phyloP scores from a whole-genome alignment of 2,888 invertebrate genomes.

The Archips crataeganus region DNA sequence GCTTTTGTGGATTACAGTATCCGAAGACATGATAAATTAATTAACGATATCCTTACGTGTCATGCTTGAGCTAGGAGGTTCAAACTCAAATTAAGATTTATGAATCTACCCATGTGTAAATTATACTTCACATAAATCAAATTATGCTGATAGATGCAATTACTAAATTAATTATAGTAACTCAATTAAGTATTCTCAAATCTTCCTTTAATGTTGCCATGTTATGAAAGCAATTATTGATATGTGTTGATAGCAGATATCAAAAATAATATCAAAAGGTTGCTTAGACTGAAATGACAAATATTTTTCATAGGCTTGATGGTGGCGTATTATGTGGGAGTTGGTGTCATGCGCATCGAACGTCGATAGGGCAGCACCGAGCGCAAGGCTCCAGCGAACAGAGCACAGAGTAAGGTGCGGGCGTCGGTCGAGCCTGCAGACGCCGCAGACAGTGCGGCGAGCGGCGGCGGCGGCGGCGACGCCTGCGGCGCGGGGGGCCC shows the following conservation, averaged over 20 bases:
- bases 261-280: neutral
- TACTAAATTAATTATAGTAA: too few species aligned
- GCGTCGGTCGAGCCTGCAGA: constrained; percentile 42
- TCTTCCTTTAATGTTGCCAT: too few species aligned
- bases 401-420: constrained; percentile 31
- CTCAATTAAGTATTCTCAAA: too few species aligned
- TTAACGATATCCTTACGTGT: constrained; percentile 3
- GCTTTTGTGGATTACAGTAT: neutral
- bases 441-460: constrained; percentile 47
- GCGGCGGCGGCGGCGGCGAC: constrained; percentile 67
- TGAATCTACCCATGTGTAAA: neutral
- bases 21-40: constrained; percentile 7
- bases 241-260: too few species aligned
- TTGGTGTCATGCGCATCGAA: constrained; percentile 32
- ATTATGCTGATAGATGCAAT: too few species aligned
- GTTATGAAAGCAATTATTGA: too few species aligned
- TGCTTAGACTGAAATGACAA: neutral
- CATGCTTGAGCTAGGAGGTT: neutral
- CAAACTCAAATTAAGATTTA: constrained; percentile 2
- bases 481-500: constrained; percentile 71
- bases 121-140: too few species aligned
- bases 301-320: constrained; percentile 2
- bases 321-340: constrained; percentile 5
- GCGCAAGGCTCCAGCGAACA: constrained; percentile 21
- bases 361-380: constrained; percentile 15